Evolutionary conservation across 2,113 vertebrate species (phyloP), one percentile per base, ranked within the genome.

Genomic region (Tichodroma muraria): DNA sequence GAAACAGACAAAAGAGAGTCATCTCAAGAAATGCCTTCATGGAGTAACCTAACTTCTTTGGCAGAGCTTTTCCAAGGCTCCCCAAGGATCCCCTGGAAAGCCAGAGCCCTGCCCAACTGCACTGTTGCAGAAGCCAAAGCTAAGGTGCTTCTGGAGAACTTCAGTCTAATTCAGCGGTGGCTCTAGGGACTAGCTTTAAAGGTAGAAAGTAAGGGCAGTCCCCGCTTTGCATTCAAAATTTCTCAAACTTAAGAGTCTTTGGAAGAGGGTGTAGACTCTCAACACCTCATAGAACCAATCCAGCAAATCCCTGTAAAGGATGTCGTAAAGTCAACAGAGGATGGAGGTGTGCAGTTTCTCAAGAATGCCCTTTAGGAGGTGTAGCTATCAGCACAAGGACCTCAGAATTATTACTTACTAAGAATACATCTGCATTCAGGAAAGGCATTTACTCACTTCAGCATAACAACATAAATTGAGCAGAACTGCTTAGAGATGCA

Each of bases 361-460:
- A 93, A 59, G 50, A 64, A 20, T 18, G 13, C 14, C 24, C 45
- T 38, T 69, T 15, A 42, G 40, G 20, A 82, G 40, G 3, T 10
- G 37, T 2, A 69, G 23, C 8, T 33, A 35, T 21, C 25, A 8
- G 0, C 8, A 20, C 11, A 0, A 0, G 20, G 10, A 49, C 37
- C 31, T 83, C 81, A 56, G 64, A 78, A 76, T 44, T 80, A 40
- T 31, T 85, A 54, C 40, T 85, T 35, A 61, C 14, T 16, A 37
- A 78, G 30, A 70, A 57, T 4, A 49, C 8, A 80, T 27, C 17
- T 38, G 17, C 15, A 31, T 66, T 72, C 42, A 80, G 40, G 57
- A 65, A 82, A 19, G 11, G 21, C 30, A 72, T 50, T 69, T 61
- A 73, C 17, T 27, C 40, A 44, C 31, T 85, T 61, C 11, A 47